Evolutionary conservation across 1,140 invertebrate genomes (phyloP), one percentile per base, ranked within the genome.

Genomic region (Procambarus clarkii): DNA sequence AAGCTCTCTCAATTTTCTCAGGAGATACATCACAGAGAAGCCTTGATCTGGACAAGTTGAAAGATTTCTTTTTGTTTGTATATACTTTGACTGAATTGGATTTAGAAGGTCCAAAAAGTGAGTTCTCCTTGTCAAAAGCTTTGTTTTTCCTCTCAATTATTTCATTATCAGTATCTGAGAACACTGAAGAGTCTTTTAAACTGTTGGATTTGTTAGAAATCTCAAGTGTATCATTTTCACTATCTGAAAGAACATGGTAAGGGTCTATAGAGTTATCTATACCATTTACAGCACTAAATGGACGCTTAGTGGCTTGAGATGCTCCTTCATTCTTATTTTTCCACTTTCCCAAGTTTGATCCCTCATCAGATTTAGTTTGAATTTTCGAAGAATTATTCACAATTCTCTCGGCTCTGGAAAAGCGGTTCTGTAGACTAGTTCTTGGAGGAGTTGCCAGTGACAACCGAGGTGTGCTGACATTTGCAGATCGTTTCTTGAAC

Each of bases 11-110:
- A 50, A 92, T 76, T 64, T 86, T 89, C 18, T 86, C 85, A 45
- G 92, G 92, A 54, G 92, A 92, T 44, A 92, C 71, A 80, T 90
- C 92, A 80, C 34, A 86, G 7, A 92, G 48, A 64, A 91, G 83
- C 45, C 76, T 79, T 44, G 89, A 91, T 54, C 77, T 84, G 9
- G 76, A 78, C 7, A 80, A 50, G 54, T 85, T 24, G 1, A 91
- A 0, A 8, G 69, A 46, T 34, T 91, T 91, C 58, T 84, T 91
- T 58, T 91, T 91, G 45, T 79, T 86, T 3, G 82, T 48, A 69
- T 91, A 91, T 15, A 85, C 82, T 60, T 91, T 91, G 15, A 85
- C 45, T 48, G 58, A 24, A 21, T 58, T 85, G 18, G 24, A 18
- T 58, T 79, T 91, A 7, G 76, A 21, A 44, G 34, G 48, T 21